phyloP scores from a whole-genome alignment of 1,140 invertebrate genomes.

The Hyles euphorbiae region DNA sequence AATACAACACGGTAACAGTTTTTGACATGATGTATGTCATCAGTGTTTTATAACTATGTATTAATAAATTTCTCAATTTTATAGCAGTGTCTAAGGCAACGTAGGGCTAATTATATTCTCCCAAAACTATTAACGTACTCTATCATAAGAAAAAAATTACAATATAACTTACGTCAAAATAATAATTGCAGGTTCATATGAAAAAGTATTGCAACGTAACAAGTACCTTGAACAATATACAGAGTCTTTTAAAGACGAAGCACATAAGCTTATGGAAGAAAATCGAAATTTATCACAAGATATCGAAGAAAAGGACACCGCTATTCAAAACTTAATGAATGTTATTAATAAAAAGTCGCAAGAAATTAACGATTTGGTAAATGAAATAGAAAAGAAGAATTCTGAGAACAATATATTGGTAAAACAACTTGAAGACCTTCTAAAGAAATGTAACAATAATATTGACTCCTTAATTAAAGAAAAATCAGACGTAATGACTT shows the following conservation, averaged over 20 bases:
- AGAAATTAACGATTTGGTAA: slow-evolving; percentile 44
- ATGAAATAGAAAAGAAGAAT: slow-evolving; percentile 37
- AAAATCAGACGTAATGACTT: slow-evolving; percentile 38
- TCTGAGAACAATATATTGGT: slow-evolving; percentile 36
- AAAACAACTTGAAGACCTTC: slow-evolving; percentile 31
- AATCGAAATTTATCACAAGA: slow-evolving; percentile 36
- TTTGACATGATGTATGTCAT: too few species aligned
- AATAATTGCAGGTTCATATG: slow-evolving; percentile 36
- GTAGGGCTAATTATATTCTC: too few species aligned
- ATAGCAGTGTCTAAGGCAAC: too few species aligned
- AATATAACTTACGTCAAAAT: too few species aligned
- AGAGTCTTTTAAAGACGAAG: slow-evolving; percentile 31
- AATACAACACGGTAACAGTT: too few species aligned
- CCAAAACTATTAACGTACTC: too few species aligned
- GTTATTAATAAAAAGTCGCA: slow-evolving; percentile 48
- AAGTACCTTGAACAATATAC: slow-evolving; percentile 44
- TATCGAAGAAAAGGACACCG: slow-evolving; percentile 34
- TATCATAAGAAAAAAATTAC: too few species aligned
- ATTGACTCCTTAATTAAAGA: slow-evolving; percentile 40
- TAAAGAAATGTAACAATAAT: slow-evolving; percentile 32
- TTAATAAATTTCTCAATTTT: too few species aligned
- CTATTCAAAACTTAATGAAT: slow-evolving; percentile 41
- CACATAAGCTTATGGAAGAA: slow-evolving; percentile 35
- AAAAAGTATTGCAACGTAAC: slow-evolving; percentile 40
- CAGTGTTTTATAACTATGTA: too few species aligned